A percentile compares a stretch with the other conserved stretches of the same genome.
phyloP scores from a whole-genome alignment of 2,888 invertebrate genomes.

The Tridacna gigas region DNA sequence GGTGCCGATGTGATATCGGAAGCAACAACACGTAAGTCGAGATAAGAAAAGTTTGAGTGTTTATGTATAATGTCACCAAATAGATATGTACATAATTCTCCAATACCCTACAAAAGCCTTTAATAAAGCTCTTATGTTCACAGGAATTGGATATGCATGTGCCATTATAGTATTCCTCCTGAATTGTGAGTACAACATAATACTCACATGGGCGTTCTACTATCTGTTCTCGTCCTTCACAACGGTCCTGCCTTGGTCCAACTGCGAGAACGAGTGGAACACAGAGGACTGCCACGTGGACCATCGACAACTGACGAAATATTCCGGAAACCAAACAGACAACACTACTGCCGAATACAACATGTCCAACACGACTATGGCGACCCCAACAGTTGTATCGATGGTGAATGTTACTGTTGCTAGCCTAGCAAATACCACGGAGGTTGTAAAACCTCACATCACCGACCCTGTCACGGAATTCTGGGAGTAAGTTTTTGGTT shows the following conservation, averaged over 20 bases:
- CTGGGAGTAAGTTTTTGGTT: slow-evolving; percentile 85
- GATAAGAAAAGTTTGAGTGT: background rate
- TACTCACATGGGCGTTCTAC: slow-evolving; percentile 93
- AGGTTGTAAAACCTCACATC: slow-evolving; percentile 20
- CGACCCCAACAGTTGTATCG: slow-evolving; percentile 21
- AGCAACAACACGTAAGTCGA: background rate
- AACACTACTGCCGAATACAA: slow-evolving; percentile 7
- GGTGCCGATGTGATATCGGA: background rate
- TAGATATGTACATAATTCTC: background rate
- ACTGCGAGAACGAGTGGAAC: slow-evolving; percentile 93
- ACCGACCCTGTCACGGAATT: slow-evolving; percentile 84
- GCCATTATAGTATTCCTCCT: slow-evolving; percentile 85
- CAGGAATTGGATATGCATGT: slow-evolving; percentile 87
- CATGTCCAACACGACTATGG: slow-evolving; percentile 2
- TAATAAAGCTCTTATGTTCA: slow-evolving; percentile 79
- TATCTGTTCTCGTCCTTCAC: slow-evolving; percentile 90
- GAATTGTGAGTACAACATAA: slow-evolving; percentile 88
- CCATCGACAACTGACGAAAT: slow-evolving; percentile 37
- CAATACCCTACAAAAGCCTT: background rate
- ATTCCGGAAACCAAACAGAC: slow-evolving; percentile 11
- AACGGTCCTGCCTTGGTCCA: slow-evolving; percentile 91
- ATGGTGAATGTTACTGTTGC: slow-evolving; percentile 65
- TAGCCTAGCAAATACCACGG: background rate
- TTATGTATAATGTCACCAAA: background rate
- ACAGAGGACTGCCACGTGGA: slow-evolving; percentile 86